A percentile compares a stretch with the other conserved stretches of the same genome.
Evolutionary conservation across 2,888 invertebrate genomes (phyloP).

Genomic region (Chloroclysta siterata): DNA sequence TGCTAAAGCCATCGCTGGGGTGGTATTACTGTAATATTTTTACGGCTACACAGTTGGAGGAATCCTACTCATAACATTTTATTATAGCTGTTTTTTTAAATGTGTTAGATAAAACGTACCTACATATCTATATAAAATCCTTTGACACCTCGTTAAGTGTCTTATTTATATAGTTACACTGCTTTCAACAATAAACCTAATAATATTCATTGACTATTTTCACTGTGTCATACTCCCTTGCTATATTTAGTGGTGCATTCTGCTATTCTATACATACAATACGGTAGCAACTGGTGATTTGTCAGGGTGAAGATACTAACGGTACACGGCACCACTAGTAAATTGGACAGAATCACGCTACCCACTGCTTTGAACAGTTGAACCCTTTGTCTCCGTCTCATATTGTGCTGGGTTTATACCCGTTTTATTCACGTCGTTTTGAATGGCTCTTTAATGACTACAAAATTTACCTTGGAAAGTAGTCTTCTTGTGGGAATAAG

Average conservation of each 20-base stretch:
- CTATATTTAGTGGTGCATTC: conserved; percentile 31
- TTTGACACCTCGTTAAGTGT: too few species aligned
- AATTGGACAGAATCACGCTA: conserved; percentile 80
- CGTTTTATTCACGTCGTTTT: conserved; percentile 45
- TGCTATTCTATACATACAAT: conserved; percentile 57
- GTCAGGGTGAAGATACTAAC: conserved; percentile 72
- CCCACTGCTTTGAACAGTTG: conserved; percentile 63
- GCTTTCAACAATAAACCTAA: neutral
- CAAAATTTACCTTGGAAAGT: conserved; percentile 24
- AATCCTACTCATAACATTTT: conserved; percentile 37
- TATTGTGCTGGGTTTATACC: conserved; percentile 41
- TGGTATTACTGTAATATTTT: conserved; percentile 35
- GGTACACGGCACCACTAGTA: conserved; percentile 67
- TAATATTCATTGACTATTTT: conserved; percentile 1
- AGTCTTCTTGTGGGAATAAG: conserved; percentile 16
- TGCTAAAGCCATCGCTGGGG: conserved; percentile 33
- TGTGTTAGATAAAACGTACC: conserved; percentile 21
- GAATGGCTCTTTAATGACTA: conserved; percentile 31
- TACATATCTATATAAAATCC: neutral
- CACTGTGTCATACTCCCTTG: conserved; percentile 19
- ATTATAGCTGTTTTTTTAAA: conserved; percentile 31
- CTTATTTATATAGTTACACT: too few species aligned
- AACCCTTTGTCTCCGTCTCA: conserved; percentile 61
- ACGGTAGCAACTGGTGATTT: conserved; percentile 65
- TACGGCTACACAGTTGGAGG: conserved; percentile 30